A percentile compares a stretch with the other conserved stretches of the same genome.
Conservation (phyloP, 1,140 invertebrate genomes). For the Zaprionus lachaisei region DNA sequence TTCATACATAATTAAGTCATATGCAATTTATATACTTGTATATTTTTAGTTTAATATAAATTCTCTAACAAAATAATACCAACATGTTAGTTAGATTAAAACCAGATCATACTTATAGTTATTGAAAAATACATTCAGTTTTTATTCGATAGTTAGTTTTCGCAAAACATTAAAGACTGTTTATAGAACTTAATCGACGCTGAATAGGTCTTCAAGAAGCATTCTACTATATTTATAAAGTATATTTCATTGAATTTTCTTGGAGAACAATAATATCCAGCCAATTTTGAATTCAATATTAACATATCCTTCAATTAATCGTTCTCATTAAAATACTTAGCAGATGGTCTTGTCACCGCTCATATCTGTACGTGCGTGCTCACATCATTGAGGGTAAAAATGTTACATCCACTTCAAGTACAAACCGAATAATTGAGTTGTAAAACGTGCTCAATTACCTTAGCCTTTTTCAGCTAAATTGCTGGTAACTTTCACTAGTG, state of each 20-base stretch:
- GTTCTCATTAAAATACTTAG: background rate
- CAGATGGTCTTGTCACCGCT: background rate
- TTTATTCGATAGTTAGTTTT: conserved; percentile 7
- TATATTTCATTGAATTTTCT: background rate
- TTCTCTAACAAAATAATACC: background rate
- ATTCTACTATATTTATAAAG: too few species aligned
- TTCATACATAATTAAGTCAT: conserved; percentile 57
- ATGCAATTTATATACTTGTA: conserved; percentile 19
- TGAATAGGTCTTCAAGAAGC: too few species aligned
- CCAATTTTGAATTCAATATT: background rate
- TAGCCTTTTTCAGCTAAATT: conserved; percentile 4
- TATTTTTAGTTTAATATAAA: conserved; percentile 10
- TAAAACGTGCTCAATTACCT: conserved; percentile 51
- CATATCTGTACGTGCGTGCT: background rate
- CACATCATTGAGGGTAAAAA: background rate
- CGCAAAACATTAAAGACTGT: background rate
- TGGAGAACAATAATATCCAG: background rate
- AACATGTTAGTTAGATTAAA: conserved; percentile 44
- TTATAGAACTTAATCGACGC: background rate
- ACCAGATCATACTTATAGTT: conserved; percentile 11
- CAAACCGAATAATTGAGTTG: conserved; percentile 46
- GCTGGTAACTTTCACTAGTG: conserved; percentile 6
- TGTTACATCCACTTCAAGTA: conserved; percentile 14
- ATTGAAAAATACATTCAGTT: background rate
- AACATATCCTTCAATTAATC: background rate